Base-by-base conservation (phyloP, 1,140 invertebrate species). In the Leptinotarsa undecemlineata region DNA sequence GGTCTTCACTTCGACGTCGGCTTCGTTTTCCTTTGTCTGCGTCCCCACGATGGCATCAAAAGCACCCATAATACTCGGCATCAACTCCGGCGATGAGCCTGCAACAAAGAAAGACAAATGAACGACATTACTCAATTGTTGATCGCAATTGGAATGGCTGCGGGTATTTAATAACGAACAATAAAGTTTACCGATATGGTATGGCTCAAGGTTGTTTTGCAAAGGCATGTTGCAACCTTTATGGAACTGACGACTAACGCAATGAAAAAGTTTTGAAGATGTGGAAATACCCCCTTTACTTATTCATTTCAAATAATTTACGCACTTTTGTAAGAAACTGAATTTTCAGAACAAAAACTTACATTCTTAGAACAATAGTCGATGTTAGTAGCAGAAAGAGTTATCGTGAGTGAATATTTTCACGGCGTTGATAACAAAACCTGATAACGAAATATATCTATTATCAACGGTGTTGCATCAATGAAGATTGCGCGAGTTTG, bases 41-140 rank as follows among this genome's bases (percentile, higher is more conserved):
- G 75, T 76, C 48, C 76, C 76, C 48, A 82, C 77, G 64, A 84
- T 82, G n/a, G 82, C 81, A 76, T 85, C 83, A 66, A 84, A 80
- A n/a, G 80, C 82, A 64, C 82, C 82, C 80, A 85, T 80, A 77
- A 85, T 82, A 76, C 80, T 81, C n/a, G 84, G 84, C 84, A 85
- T 84, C 79, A 85, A 78, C 63, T 85, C 84, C 23, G 81, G 78
- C 23, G 83, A 81, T 51, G 81, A 77, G 68, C 84, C 84, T 85
- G 77, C 5, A 84, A 84, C 51, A 57, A 57, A 57, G 51, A 19
- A 57, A 57, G 51, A 57, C 51, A 57, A 57, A 57, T 19, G 51
- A 57, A 57, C 51, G 21, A 15, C 21, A 47, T 68, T 68, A 68
- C 42, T 68, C 66, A 47, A 68, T 68, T 68, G 66, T 68, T 68